A percentile compares a stretch with the other conserved stretches of the same genome.
These are phyloP conservation scores for Oncorhynchus kisutch DNA, from an alignment of 2,113 vertebrate species.

Conservation along the genomic window DNA sequence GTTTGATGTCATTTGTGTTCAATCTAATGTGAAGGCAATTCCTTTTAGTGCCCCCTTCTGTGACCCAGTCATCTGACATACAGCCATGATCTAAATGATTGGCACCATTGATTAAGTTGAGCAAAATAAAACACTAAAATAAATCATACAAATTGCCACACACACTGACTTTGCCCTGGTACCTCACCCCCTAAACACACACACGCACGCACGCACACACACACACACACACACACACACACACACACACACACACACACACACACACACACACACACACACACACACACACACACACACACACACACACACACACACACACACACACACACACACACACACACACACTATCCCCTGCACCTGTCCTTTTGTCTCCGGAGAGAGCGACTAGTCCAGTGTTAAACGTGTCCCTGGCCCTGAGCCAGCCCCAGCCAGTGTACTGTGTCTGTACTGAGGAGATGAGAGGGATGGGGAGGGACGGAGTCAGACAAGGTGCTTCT, in stretches of 20 bases:
- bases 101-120: background rate
- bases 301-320: background rate
- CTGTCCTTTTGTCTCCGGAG: background rate
- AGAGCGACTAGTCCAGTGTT: background rate
- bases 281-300: background rate
- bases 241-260: background rate
- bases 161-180: background rate
- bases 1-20: background rate
- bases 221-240: background rate
- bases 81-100: background rate
- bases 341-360: background rate
- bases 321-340: background rate
- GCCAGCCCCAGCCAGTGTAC: background rate
- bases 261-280: background rate
- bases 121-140: too few species aligned
- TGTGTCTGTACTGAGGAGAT: slow-evolving; percentile 28
- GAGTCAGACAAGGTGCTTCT: slow-evolving; percentile 31
- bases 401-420: slow-evolving; percentile 21
- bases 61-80: background rate
- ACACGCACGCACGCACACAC: background rate
- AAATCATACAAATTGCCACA: background rate
- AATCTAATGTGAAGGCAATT: background rate
- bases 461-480: background rate
- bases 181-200: background rate
- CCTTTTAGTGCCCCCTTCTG: background rate